Percentiles rank a stretch among this genome's conserved stretches.
These are phyloP conservation scores for Euproctis similis DNA, from an alignment of 2,888 invertebrate species.

Conservation along the genomic window DNA sequence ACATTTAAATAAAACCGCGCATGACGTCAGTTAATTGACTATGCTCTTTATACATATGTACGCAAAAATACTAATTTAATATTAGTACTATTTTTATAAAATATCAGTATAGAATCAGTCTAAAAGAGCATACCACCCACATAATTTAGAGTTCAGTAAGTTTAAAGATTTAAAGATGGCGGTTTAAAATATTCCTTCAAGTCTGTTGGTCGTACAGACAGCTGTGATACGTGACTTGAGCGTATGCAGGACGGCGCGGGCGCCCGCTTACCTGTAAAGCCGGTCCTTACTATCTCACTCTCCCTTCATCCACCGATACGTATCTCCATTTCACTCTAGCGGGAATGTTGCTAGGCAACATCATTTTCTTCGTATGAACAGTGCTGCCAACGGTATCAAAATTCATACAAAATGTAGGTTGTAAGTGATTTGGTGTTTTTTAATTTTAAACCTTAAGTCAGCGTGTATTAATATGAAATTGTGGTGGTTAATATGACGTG, in stretches of 20 bases:
- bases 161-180: slow-evolving; percentile 11
- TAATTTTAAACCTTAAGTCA: too few species aligned
- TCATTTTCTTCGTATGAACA: slow-evolving; percentile 25
- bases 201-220: slow-evolving; percentile 26
- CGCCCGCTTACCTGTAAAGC: slow-evolving; percentile 46
- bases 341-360: slow-evolving; percentile 35
- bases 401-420: slow-evolving; percentile 24
- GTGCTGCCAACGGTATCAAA: slow-evolving; percentile 24
- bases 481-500: too few species aligned
- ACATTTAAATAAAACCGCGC: too few species aligned
- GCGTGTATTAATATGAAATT: too few species aligned
- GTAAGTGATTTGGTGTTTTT: slow-evolving; percentile 2
- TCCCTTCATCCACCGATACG: slow-evolving; percentile 21
- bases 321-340: slow-evolving; percentile 22
- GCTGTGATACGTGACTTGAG: slow-evolving; percentile 47
- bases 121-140: too few species aligned
- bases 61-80: too few species aligned
- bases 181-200: too few species aligned
- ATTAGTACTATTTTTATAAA: too few species aligned
- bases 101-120: not conserved
- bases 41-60: too few species aligned
- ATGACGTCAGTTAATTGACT: too few species aligned
- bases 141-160: slow-evolving; percentile 14
- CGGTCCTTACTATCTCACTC: slow-evolving; percentile 37
- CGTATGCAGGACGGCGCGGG: slow-evolving; percentile 27